These are phyloP conservation scores for Cryptocephalus primarius DNA, from an alignment of 2,888 invertebrate species.

Conservation along the genomic window DNA sequence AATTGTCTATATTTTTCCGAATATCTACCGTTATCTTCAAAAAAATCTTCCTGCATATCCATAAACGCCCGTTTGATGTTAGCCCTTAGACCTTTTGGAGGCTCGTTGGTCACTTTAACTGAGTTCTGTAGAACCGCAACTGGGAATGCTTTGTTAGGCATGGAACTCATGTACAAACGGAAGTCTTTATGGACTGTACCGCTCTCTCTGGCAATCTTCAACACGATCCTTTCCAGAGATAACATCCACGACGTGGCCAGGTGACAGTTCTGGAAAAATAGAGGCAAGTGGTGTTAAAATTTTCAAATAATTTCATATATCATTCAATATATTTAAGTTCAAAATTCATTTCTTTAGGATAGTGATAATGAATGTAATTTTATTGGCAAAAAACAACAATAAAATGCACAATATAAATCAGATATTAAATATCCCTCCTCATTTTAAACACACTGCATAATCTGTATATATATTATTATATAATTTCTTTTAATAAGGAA, in stretches of 20 bases:
- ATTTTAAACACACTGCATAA: too few species aligned
- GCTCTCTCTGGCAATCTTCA: conserved; percentile 56
- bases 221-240: conserved; percentile 66
- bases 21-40: conserved; percentile 61
- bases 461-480: too few species aligned
- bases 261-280: conserved; percentile 70
- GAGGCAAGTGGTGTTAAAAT: too few species aligned
- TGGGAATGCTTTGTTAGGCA: conserved; percentile 79
- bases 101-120: conserved; percentile 90
- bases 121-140: conserved; percentile 86
- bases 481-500: too few species aligned
- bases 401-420: too few species aligned
- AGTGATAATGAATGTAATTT: too few species aligned
- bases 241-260: conserved; percentile 91
- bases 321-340: too few species aligned
- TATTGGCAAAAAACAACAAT: too few species aligned
- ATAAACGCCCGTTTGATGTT: conserved; percentile 76
- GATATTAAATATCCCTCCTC: too few species aligned
- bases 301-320: too few species aligned
- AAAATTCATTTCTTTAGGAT: too few species aligned
- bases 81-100: conserved; percentile 83
- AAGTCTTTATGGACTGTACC: conserved; percentile 60
- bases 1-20: not conserved
- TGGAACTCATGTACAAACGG: conserved; percentile 78
- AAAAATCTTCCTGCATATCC: conserved; percentile 67